These are phyloP conservation scores for Platysteira castanea DNA, from an alignment of 2,113 vertebrate species.

Conservation along the genomic window DNA sequence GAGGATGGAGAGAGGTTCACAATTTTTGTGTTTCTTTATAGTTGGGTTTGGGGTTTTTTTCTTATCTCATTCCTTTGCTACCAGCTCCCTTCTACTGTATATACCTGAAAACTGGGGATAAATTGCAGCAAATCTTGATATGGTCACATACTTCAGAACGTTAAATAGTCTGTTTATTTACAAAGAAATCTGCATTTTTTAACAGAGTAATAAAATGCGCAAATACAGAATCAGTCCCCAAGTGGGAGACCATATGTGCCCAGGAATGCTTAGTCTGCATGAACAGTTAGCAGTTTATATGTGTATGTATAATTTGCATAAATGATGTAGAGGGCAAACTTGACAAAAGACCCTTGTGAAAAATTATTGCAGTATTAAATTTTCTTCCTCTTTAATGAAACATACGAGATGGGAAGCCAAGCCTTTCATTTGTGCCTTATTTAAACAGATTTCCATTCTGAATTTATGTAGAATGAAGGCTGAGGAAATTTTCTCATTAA, in stretches of 20 bases:
- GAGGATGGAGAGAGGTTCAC: background rate
- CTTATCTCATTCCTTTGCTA: background rate
- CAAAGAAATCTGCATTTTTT: background rate
- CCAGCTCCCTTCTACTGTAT: background rate
- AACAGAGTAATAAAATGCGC: background rate
- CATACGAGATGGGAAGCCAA: background rate
- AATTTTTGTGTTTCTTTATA: background rate
- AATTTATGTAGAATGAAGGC: background rate
- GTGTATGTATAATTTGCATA: background rate
- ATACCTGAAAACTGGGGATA: background rate
- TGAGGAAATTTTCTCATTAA: background rate
- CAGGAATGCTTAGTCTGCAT: background rate
- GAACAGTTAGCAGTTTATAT: background rate
- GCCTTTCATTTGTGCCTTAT: background rate
- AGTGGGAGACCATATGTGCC: background rate
- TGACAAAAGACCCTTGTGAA: background rate
- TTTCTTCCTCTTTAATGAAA: background rate
- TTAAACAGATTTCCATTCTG: background rate
- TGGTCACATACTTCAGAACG: background rate
- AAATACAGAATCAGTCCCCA: background rate
- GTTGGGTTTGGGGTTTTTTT: accelerated
- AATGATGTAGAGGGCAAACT: background rate
- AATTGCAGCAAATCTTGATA: background rate
- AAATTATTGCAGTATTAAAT: background rate
- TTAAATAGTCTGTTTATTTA: background rate